A percentile compares a stretch with the other conserved stretches of the same genome.
These are phyloP conservation scores for Caradrina kadenii DNA, from an alignment of 2,888 invertebrate species.

Conservation along the genomic window DNA sequence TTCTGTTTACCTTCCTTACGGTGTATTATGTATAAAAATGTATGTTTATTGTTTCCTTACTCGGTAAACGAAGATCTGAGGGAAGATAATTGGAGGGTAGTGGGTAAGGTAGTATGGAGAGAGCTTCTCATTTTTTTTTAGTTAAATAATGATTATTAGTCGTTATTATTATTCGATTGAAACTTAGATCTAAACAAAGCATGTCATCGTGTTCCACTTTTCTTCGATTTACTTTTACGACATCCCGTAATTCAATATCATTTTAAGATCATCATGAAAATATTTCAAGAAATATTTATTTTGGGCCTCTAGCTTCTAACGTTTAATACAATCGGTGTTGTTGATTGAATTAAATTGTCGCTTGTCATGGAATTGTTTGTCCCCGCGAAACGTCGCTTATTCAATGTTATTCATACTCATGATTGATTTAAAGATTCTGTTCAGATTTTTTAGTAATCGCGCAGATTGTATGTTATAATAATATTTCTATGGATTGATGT, in stretches of 20 bases:
- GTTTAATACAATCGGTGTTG: constrained; percentile 50
- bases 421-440: constrained; percentile 45
- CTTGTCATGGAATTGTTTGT: constrained; percentile 60
- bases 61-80: constrained; percentile 14
- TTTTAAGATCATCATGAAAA: constrained; percentile 28
- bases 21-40: constrained; percentile 7
- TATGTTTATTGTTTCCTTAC: constrained; percentile 26
- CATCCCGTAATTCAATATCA: constrained; percentile 20
- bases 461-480: background rate
- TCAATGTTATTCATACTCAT: constrained; percentile 42
- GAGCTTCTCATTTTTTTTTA: background rate
- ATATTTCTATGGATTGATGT: background rate
- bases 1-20: constrained; percentile 21
- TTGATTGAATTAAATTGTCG: constrained; percentile 58
- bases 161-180: background rate
- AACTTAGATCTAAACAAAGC: constrained; percentile 1
- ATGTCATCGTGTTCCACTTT: background rate
- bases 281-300: constrained; percentile 30
- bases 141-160: background rate
- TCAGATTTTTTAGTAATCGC: constrained; percentile 27
- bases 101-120: background rate
- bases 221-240: constrained; percentile 14
- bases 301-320: constrained; percentile 21
- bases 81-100: constrained; percentile 1
- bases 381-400: constrained; percentile 33